Percentiles rank a stretch among this genome's conserved stretches.
Evolutionary conservation across 2,113 vertebrate genomes (phyloP).

Genomic region (Conger conger): DNA sequence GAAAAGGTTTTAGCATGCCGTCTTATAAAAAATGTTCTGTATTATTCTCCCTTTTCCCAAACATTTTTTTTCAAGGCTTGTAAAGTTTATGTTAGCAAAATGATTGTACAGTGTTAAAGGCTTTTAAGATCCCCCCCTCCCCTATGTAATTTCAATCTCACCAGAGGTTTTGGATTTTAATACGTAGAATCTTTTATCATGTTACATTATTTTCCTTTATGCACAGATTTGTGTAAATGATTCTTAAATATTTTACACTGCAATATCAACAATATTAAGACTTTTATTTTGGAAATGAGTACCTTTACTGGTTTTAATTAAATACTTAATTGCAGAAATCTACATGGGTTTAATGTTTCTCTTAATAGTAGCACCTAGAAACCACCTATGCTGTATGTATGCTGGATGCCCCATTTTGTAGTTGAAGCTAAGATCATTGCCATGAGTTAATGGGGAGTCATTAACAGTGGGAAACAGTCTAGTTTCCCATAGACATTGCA

Average conservation of each 20-base stretch:
- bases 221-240: background rate
- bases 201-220: background rate
- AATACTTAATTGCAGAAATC: slow-evolving; percentile 18
- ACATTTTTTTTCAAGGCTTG: background rate
- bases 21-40: background rate
- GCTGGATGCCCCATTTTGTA: no score
- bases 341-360: no score
- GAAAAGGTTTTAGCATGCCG: background rate
- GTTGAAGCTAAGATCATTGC: no score
- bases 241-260: slow-evolving; percentile 15
- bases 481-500: no score
- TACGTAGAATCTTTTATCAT: slow-evolving; percentile 11
- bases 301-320: slow-evolving; percentile 18
- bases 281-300: slow-evolving; percentile 8
- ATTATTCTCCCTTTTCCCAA: background rate
- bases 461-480: no score
- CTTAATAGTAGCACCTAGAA: background rate
- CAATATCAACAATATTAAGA: background rate
- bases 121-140: background rate
- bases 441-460: no score
- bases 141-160: background rate
- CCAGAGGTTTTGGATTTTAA: slow-evolving; percentile 13
- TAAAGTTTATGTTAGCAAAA: background rate
- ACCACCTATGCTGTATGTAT: background rate
- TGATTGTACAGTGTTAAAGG: background rate